Conservation (phyloP, 2,888 invertebrate species). For the Drosophila pseudotalamancana region DNA sequence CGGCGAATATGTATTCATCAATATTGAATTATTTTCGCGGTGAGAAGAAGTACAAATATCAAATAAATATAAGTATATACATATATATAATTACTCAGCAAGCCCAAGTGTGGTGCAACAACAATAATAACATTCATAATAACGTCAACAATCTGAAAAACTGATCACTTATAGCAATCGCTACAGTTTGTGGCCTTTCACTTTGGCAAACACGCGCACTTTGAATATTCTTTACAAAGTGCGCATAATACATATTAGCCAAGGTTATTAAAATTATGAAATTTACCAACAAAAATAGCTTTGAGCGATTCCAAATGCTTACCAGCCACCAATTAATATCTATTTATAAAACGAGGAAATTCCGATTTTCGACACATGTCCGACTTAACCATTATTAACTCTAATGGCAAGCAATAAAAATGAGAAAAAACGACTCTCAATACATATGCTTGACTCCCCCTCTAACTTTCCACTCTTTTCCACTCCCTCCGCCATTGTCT, state of each 20-base stretch:
- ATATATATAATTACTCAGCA: constrained; percentile 52
- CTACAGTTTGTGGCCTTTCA: constrained; percentile 70
- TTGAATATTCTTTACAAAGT: constrained; percentile 70
- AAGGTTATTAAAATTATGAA: constrained; percentile 71
- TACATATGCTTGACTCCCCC: neutral
- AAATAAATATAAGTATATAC: too few species aligned
- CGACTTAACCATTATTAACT: constrained; percentile 43
- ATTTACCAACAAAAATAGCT: constrained; percentile 62
- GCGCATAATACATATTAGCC: constrained; percentile 69
- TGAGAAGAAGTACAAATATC: constrained; percentile 85
- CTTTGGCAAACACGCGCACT: constrained; percentile 69
- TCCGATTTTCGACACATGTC: constrained; percentile 65
- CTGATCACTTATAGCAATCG: constrained; percentile 61
- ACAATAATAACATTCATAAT: constrained; percentile 14
- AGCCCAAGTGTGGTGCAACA: constrained; percentile 16
- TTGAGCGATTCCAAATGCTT: constrained; percentile 37
- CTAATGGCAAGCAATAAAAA: constrained; percentile 26
- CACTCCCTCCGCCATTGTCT: neutral
- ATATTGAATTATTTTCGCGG: constrained; percentile 98
- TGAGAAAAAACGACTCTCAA: constrained; percentile 5
- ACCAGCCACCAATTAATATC: constrained; percentile 52
- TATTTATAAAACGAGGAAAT: constrained; percentile 71
- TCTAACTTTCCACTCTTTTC: neutral
- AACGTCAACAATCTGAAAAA: constrained; percentile 38
- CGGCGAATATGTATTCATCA: constrained; percentile 99